A percentile compares a stretch with the other conserved stretches of the same genome.
These are phyloP conservation scores for Kryptolebias ocellatus DNA, from an alignment of 2,797 vertebrate genomes.

Conservation along the genomic window DNA sequence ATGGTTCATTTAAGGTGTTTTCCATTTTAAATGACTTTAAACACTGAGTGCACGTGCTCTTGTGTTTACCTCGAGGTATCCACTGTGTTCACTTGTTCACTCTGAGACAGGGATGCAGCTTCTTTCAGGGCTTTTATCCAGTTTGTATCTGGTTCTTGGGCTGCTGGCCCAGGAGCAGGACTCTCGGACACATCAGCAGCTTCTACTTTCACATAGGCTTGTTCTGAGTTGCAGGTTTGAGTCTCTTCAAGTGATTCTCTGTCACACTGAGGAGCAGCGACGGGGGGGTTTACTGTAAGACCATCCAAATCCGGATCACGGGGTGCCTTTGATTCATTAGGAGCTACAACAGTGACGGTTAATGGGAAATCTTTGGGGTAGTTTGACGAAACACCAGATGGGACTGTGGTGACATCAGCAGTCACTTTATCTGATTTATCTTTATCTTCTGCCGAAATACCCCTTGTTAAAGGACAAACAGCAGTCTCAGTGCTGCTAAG, in stretches of 20 bases:
- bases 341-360: neutral
- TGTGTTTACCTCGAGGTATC: conserved; percentile 77
- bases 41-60: conserved; percentile 22
- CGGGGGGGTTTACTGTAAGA: neutral
- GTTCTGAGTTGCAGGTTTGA: conserved; percentile 19
- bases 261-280: conserved; percentile 15
- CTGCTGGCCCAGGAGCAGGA: conserved; percentile 16
- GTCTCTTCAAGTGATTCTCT: conserved; percentile 16
- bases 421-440: conserved; percentile 14
- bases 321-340: conserved; percentile 26
- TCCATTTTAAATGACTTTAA: conserved; percentile 1
- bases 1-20: too few relatives aligned
- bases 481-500: conserved; percentile 8
- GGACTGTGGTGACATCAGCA: conserved; percentile 1
- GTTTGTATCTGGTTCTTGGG: conserved; percentile 48
- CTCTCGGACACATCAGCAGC: conserved; percentile 25
- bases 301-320: conserved; percentile 22
- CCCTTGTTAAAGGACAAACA: conserved; percentile 20
- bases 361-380: conserved; percentile 10
- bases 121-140: conserved; percentile 79
- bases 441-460: conserved; percentile 15
- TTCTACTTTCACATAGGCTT: conserved; percentile 24
- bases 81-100: conserved; percentile 55
- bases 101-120: conserved; percentile 60
- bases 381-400: conserved; percentile 22